Evolutionary conservation across 2,888 invertebrate species (phyloP).

Genomic region (Rhamphomyia laevipes): DNA sequence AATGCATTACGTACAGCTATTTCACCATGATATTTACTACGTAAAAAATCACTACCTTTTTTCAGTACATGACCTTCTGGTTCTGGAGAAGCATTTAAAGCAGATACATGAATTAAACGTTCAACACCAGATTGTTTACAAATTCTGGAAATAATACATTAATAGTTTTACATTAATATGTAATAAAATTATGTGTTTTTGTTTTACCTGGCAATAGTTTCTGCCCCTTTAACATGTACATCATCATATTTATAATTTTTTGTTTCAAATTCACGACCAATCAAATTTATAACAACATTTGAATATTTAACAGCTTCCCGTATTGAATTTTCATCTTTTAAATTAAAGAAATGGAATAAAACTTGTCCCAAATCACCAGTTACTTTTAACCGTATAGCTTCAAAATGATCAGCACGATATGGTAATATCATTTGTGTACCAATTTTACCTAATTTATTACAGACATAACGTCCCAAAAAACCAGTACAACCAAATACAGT

Average conservation of each 20-base stretch:
- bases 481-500: conserved; percentile 95
- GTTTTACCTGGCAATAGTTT: conserved; percentile 67
- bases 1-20: conserved; percentile 85
- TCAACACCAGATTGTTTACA: conserved; percentile 71
- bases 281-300: conserved; percentile 90
- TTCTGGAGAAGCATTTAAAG: conserved; percentile 63
- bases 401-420: conserved; percentile 78
- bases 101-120: conserved; percentile 82
- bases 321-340: conserved; percentile 78
- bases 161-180: background rate
- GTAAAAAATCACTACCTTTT: conserved; percentile 66
- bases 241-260: conserved; percentile 77
- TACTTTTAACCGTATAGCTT: conserved; percentile 65
- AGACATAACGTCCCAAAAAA: conserved; percentile 76
- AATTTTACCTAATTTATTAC: conserved; percentile 78
- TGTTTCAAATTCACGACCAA: conserved; percentile 88
- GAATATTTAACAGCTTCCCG: conserved; percentile 80
- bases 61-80: conserved; percentile 55
- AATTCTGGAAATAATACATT: conserved; percentile 34
- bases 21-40: conserved; percentile 77
- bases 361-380: conserved; percentile 93
- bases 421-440: conserved; percentile 86
- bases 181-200: background rate
- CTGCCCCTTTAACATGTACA: conserved; percentile 77
- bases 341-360: conserved; percentile 71